These are phyloP conservation scores for Picus viridis DNA, from an alignment of 2,797 vertebrate genomes.

Conservation along the genomic window DNA sequence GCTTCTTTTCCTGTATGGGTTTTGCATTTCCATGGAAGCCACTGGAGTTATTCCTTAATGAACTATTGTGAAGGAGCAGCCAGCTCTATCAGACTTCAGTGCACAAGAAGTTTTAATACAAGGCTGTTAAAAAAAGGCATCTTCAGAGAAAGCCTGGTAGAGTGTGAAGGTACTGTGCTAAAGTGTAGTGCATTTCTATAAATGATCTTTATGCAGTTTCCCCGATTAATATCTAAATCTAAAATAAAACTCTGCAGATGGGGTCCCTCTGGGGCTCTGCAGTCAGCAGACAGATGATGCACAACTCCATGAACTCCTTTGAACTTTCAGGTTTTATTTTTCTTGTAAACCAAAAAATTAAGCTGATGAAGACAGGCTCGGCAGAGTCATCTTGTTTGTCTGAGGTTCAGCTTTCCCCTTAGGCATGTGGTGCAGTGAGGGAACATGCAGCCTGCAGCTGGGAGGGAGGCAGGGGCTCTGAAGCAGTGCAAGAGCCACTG, in stretches of 20 bases:
- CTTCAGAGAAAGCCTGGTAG: conserved; percentile 31
- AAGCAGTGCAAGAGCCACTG: not conserved
- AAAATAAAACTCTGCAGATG: conserved; percentile 40
- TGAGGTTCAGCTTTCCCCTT: not conserved
- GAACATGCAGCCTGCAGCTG: fast-evolving
- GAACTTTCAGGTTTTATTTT: conserved; percentile 54
- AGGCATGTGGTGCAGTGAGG: fast-evolving
- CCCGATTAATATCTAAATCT: conserved; percentile 63
- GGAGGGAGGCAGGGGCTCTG: not conserved
- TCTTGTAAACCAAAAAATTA: conserved; percentile 10
- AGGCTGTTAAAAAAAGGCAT: not conserved
- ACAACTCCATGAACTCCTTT: conserved; percentile 54
- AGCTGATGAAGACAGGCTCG: not conserved
- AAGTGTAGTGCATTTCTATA: conserved; percentile 16
- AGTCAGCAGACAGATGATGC: conserved; percentile 50
- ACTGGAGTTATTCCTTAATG: not conserved
- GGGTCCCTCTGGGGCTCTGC: conserved; percentile 36
- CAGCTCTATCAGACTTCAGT: not conserved
- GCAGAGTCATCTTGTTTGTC: not conserved
- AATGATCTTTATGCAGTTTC: conserved; percentile 57
- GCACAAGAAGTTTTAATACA: conserved; percentile 13
- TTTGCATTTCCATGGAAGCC: not conserved
- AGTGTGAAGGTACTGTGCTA: conserved; percentile 22
- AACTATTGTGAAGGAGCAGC: not conserved
- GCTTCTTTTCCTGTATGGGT: not conserved